These are phyloP conservation scores for Halictus ligatus DNA, from an alignment of 2,888 invertebrate species.

Conservation along the genomic window DNA sequence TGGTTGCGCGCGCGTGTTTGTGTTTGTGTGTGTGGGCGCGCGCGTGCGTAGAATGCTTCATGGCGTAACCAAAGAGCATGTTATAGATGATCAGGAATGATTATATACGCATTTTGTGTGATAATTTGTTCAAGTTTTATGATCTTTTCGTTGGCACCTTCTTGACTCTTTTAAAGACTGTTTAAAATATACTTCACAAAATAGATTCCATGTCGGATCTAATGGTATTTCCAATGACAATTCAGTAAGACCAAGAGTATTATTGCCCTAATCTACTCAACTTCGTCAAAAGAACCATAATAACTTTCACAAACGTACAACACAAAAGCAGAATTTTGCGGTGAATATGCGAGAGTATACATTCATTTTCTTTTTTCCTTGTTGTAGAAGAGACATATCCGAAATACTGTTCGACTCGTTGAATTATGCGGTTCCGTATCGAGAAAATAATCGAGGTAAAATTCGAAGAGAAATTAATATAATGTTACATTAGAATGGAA, in stretches of 20 bases:
- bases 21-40: not conserved
- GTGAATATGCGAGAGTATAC: conserved; percentile 47
- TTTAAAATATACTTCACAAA: conserved; percentile 68
- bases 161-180: conserved; percentile 69
- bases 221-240: conserved; percentile 66
- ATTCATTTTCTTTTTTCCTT: conserved; percentile 25
- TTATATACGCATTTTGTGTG: conserved; percentile 14
- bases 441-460: conserved; percentile 50
- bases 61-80: not conserved
- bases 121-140: conserved; percentile 17
- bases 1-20: not conserved
- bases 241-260: conserved; percentile 52
- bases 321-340: conserved; percentile 51
- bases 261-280: conserved; percentile 52
- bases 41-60: not conserved
- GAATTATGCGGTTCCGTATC: conserved; percentile 54
- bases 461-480: conserved; percentile 40
- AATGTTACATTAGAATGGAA: conserved; percentile 59
- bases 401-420: conserved; percentile 52
- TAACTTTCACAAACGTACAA: conserved; percentile 49
- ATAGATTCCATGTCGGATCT: conserved; percentile 67
- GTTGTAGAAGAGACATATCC: conserved; percentile 51
- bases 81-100: conserved; percentile 45
- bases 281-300: conserved; percentile 55
- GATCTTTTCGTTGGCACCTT: conserved; percentile 17